phyloP scores from a whole-genome alignment of 2,888 invertebrate genomes.

The Spicauda simplicius region DNA sequence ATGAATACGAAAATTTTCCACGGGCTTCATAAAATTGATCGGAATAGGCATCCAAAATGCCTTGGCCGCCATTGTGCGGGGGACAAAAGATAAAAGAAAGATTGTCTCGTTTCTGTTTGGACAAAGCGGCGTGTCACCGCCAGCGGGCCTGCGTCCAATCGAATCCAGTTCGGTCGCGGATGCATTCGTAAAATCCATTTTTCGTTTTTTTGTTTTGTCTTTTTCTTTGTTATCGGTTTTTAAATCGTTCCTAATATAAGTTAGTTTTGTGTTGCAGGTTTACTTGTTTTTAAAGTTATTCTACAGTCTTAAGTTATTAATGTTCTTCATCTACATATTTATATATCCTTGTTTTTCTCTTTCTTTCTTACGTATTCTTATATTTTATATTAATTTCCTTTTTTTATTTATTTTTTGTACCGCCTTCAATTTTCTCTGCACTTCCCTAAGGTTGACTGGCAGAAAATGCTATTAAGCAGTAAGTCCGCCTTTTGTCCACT shows the following conservation, averaged over 20 bases:
- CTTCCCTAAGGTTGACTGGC: too few relatives aligned
- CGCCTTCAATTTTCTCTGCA: too few relatives aligned
- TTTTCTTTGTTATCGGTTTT: not conserved
- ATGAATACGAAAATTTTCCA: conserved; percentile 37
- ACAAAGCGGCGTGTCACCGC: conserved; percentile 80
- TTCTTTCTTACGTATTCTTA: too few relatives aligned
- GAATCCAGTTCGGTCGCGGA: conserved; percentile 41
- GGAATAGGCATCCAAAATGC: conserved; percentile 76
- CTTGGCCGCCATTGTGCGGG: conserved; percentile 74
- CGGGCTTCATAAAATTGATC: conserved; percentile 58
- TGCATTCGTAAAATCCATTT: conserved; percentile 40
- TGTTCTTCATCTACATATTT: too few relatives aligned
- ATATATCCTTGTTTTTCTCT: too few relatives aligned
- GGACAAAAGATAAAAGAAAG: conserved; percentile 72
- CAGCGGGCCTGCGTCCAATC: conserved; percentile 61
- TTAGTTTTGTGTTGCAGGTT: too few relatives aligned
- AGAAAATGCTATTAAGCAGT: too few relatives aligned
- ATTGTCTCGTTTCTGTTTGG: conserved; percentile 82
- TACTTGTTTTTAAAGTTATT: too few relatives aligned
- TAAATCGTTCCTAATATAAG: not conserved
- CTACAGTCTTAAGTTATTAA: too few relatives aligned
- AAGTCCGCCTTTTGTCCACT: too few relatives aligned
- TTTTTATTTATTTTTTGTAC: too few relatives aligned
- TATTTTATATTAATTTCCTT: too few relatives aligned
- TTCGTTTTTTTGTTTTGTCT: conserved; percentile 27